Evolutionary conservation across 2,888 invertebrate species (phyloP).

Genomic region (Epirrhoe tristata): DNA sequence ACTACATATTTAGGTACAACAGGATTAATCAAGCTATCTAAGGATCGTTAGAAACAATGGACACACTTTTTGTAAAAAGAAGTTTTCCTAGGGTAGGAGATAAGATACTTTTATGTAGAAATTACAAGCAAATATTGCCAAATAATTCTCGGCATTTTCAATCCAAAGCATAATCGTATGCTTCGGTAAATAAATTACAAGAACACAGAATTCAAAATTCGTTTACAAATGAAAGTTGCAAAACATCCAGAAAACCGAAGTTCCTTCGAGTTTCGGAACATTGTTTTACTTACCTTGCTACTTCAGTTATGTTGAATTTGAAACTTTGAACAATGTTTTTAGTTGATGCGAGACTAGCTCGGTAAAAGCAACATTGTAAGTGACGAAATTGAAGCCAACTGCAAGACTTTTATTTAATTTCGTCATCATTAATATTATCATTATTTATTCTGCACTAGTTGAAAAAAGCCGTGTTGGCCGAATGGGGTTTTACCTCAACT

Average conservation of each 20-base stretch:
- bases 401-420: background rate
- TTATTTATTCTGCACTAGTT: no score
- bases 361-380: background rate
- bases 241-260: background rate
- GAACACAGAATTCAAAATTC: background rate
- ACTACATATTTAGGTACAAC: no score
- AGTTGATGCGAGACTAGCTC: background rate
- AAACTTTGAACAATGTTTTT: background rate
- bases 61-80: no score
- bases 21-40: no score
- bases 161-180: background rate
- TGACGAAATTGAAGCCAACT: background rate
- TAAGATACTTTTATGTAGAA: no score
- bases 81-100: no score
- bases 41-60: no score
- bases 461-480: no score
- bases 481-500: no score
- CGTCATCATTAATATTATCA: no score
- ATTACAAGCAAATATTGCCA: no score
- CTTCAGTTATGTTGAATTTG: background rate
- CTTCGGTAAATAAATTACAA: background rate
- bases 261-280: background rate
- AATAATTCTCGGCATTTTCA: background rate
- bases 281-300: slow-evolving; percentile 1
- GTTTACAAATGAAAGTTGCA: background rate